Conservation (phyloP, 64 coral and sea anemone species). For the Cladopsammia gracilis region DNA sequence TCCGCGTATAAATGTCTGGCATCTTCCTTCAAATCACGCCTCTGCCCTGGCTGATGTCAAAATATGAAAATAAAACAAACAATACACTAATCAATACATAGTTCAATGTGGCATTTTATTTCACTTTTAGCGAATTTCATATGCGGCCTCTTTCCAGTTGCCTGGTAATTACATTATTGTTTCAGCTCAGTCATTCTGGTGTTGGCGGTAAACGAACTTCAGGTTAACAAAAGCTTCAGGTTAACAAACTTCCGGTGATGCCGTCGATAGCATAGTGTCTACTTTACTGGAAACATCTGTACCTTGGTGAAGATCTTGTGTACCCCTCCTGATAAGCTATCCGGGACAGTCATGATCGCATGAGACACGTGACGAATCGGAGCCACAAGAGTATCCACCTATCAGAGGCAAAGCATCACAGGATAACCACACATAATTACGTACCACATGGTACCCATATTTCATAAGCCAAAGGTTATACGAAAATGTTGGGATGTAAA, state of each 20-base stretch:
- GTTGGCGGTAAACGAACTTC: too few species aligned
- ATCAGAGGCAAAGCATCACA: background rate
- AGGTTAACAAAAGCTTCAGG: too few species aligned
- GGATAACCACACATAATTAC: background rate
- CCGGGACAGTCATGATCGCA: constrained; percentile 93
- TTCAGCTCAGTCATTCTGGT: too few species aligned
- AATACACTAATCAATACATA: too few species aligned
- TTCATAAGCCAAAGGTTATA: background rate
- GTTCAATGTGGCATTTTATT: too few species aligned
- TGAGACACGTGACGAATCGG: constrained; percentile 93
- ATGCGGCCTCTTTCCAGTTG: too few species aligned
- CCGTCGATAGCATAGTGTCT: too few species aligned
- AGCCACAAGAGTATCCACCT: constrained; percentile 90
- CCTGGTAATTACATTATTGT: too few species aligned
- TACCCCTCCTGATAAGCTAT: constrained; percentile 92
- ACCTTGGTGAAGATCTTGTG: constrained; percentile 91
- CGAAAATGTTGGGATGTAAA: background rate
- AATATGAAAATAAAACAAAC: background rate
- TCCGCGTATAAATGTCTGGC: constrained; percentile 84
- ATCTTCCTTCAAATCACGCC: constrained; percentile 86
- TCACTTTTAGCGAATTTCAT: too few species aligned
- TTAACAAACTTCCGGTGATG: too few species aligned
- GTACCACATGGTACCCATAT: background rate
- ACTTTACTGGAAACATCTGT: background rate
- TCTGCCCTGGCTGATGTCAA: constrained; percentile 62